phyloP scores from a whole-genome alignment of 2,113 vertebrate genomes.

The Bettongia penicillata region DNA sequence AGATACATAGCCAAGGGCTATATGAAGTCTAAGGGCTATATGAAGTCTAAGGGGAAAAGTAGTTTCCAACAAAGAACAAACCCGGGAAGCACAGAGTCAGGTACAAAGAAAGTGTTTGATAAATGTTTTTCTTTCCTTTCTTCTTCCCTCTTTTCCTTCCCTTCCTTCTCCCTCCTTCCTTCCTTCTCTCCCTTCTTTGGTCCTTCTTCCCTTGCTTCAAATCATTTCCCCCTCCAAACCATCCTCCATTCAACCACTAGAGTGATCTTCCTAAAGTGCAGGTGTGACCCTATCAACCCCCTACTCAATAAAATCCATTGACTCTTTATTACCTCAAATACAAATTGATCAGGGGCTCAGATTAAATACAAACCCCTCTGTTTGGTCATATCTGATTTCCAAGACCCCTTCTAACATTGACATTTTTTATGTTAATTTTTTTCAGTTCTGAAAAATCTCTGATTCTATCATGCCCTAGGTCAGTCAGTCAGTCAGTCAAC shows the following conservation, averaged over 20 bases:
- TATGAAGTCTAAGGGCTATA: not conserved
- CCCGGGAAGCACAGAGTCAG: not conserved
- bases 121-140: not conserved
- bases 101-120: not conserved
- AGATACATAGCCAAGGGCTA: not conserved
- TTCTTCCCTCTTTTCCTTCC: not conserved
- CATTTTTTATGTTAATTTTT: not conserved
- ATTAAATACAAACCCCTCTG: not conserved
- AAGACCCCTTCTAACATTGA: not conserved
- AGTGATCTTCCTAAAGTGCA: no score
- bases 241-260: no score
- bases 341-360: no score
- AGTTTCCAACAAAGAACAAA: no score
- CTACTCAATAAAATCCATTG: not conserved
- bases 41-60: not conserved
- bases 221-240: no score
- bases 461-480: not conserved
- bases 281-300: no score
- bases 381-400: not conserved
- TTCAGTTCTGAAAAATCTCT: not conserved
- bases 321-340: not conserved
- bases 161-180: no score
- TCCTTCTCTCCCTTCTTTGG: not conserved
- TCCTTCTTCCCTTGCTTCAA: no score
- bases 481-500: not conserved